Percentiles rank a stretch among this genome's conserved stretches.
phyloP scores from a whole-genome alignment of 2,797 vertebrate species.

The Galago senegalensis region DNA sequence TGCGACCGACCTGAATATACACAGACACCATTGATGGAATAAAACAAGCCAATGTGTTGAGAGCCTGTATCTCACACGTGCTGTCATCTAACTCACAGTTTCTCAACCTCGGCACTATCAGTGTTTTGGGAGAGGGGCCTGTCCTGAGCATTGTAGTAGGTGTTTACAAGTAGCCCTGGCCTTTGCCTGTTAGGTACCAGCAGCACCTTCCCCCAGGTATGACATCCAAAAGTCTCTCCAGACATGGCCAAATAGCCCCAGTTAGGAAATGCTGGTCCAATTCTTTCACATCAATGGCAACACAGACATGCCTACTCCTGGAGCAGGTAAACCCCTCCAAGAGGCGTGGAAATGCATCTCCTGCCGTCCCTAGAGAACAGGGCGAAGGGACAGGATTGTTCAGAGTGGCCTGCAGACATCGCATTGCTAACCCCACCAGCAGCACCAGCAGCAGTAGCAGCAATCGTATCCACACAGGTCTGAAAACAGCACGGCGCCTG shows the following conservation, averaged over 20 bases:
- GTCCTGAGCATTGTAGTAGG: too few species aligned
- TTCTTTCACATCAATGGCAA: not conserved
- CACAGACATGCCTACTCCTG: too few species aligned
- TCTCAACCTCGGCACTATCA: not conserved
- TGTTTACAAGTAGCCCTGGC: not conserved
- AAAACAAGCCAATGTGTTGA: not conserved
- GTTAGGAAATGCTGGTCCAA: not conserved
- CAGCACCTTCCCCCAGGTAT: not conserved
- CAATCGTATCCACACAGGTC: rapidly evolving
- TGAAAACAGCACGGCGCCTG: not conserved
- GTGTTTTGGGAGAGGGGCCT: not conserved
- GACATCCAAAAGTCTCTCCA: not conserved
- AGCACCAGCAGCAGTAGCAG: rapidly evolving
- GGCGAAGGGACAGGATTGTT: not conserved
- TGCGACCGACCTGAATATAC: too few species aligned
- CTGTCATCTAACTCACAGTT: not conserved
- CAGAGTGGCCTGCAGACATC: not conserved
- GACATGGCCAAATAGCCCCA: not conserved
- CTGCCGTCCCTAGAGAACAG: rapidly evolving
- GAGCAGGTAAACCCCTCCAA: not conserved
- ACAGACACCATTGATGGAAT: rapidly evolving
- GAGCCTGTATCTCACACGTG: rapidly evolving
- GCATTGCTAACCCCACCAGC: too few species aligned
- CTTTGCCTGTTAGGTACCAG: not conserved
- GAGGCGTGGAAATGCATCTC: rapidly evolving